Conservation (phyloP, 2,113 vertebrate species). For the Raja brachyura region DNA sequence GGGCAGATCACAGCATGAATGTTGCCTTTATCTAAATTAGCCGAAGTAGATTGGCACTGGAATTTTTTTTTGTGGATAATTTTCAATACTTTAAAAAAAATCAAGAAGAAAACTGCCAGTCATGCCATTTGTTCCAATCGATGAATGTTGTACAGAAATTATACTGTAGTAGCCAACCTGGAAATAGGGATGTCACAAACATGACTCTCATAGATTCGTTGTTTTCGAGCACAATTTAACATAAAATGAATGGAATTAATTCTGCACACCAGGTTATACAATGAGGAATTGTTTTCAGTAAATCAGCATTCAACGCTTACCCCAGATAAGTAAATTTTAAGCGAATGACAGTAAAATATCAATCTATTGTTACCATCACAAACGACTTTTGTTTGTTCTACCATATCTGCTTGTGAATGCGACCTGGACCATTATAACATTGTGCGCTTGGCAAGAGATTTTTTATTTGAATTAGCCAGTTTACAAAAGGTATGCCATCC, state of each 20-base stretch:
- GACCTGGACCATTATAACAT: not conserved
- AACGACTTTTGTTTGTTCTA: not conserved
- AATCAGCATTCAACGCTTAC: not conserved
- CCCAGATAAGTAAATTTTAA: constrained; percentile 17
- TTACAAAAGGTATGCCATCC: constrained; percentile 25
- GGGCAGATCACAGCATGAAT: constrained; percentile 5
- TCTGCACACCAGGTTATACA: constrained; percentile 31
- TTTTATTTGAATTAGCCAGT: not conserved
- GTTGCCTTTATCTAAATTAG: not conserved
- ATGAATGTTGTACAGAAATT: constrained; percentile 36
- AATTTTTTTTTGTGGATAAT: constrained; percentile 21
- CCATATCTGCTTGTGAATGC: constrained; percentile 30
- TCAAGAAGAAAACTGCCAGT: constrained; percentile 16
- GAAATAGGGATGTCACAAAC: constrained; percentile 34
- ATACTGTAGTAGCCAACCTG: constrained; percentile 35
- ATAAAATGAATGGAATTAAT: not conserved
- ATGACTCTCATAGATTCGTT: not conserved
- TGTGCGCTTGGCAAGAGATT: constrained; percentile 13
- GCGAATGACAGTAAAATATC: not conserved
- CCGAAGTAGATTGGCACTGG: not conserved
- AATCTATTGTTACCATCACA: constrained; percentile 33
- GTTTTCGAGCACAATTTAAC: constrained; percentile 9
- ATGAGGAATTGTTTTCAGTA: not conserved
- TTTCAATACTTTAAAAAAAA: constrained; percentile 7
- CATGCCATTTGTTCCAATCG: constrained; percentile 23